Percentiles rank a stretch among this genome's conserved stretches.
These are phyloP conservation scores for Lepus oiostolus DNA, from an alignment of 2,797 vertebrate species.

Conservation along the genomic window DNA sequence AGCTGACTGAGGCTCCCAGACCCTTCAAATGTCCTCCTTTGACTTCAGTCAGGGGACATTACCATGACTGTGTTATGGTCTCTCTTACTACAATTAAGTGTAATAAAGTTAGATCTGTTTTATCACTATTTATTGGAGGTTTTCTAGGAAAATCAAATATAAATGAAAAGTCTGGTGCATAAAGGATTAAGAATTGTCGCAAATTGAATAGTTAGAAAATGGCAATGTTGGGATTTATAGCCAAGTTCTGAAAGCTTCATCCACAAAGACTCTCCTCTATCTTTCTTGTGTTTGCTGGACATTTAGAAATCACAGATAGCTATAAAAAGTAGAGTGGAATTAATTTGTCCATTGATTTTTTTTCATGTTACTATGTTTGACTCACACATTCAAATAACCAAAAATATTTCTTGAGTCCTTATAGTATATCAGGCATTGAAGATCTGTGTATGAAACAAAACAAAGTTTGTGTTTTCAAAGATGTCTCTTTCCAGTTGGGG, in stretches of 20 bases:
- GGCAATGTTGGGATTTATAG: background rate
- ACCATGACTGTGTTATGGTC: background rate
- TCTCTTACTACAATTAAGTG: background rate
- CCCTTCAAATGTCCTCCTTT: background rate
- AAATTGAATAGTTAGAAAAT: conserved; percentile 1
- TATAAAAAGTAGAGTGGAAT: background rate
- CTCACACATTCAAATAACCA: background rate
- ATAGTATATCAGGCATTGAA: background rate
- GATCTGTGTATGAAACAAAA: background rate
- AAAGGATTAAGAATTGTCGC: background rate
- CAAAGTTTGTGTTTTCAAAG: conserved; percentile 35
- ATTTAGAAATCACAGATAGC: background rate
- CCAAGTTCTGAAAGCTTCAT: conserved; percentile 36
- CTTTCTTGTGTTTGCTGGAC: conserved; percentile 25
- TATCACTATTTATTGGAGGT: background rate
- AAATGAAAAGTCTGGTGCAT: conserved; percentile 10
- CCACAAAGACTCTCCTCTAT: background rate
- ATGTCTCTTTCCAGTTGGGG: background rate
- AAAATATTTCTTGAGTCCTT: background rate
- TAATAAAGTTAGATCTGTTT: conserved; percentile 1
- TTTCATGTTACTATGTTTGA: conserved; percentile 5
- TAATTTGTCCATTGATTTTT: background rate
- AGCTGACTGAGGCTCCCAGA: background rate
- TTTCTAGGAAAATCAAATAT: background rate
- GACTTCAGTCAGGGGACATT: background rate